Evolutionary conservation across 2,888 invertebrate genomes (phyloP).

Genomic region (Psylliodes chrysocephalus): DNA sequence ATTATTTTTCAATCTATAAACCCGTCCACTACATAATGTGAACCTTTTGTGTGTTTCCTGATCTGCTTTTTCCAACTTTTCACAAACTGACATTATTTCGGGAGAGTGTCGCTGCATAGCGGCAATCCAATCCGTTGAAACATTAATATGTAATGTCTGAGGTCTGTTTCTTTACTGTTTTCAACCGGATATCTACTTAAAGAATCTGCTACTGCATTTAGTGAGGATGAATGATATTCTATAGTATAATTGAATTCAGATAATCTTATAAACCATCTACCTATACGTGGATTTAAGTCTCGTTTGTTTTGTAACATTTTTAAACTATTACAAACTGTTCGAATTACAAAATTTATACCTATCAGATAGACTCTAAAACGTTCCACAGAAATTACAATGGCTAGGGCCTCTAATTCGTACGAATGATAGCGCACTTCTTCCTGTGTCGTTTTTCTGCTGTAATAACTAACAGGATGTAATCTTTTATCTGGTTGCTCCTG

Average conservation of each 20-base stretch:
- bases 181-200: slow-evolving; percentile 16
- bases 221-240: slow-evolving; percentile 13
- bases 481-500: no score
- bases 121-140: slow-evolving; percentile 7
- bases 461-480: no score
- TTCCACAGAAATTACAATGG: no score
- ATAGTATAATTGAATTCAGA: slow-evolving; percentile 16
- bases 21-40: neutral
- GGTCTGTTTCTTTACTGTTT: slow-evolving; percentile 5
- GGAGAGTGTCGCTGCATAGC: slow-evolving; percentile 11
- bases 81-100: slow-evolving; percentile 1
- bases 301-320: slow-evolving; percentile 48
- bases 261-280: slow-evolving; percentile 46
- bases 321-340: slow-evolving; percentile 55
- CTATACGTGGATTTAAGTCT: slow-evolving; percentile 51
- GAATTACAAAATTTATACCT: slow-evolving; percentile 48
- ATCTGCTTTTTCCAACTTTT: slow-evolving; percentile 1
- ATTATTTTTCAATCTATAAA: slow-evolving; percentile 3
- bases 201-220: slow-evolving; percentile 7
- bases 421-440: no score
- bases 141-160: slow-evolving; percentile 1
- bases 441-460: no score
- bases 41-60: slow-evolving; percentile 1
- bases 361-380: no score
- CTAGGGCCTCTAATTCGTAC: no score